These are phyloP conservation scores for Phalanger gymnotis DNA, from an alignment of 2,797 vertebrate species.

Conservation along the genomic window DNA sequence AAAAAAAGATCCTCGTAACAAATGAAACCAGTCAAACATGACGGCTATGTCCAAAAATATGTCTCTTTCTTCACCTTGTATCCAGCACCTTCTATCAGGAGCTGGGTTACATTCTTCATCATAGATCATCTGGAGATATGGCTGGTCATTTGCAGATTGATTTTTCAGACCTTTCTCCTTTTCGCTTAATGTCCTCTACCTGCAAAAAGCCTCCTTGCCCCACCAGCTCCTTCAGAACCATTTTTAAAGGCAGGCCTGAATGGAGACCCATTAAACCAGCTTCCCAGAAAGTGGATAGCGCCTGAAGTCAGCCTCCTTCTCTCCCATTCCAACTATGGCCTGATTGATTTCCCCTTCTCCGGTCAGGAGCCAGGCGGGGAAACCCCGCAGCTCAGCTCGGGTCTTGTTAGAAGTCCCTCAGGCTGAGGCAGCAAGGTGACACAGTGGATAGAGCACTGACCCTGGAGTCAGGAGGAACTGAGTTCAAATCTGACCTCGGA, in stretches of 20 bases:
- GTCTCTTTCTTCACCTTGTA: neutral
- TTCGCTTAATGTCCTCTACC: neutral
- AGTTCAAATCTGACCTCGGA: neutral
- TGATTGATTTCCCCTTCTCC: neutral
- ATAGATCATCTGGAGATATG: neutral
- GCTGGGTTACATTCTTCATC: neutral
- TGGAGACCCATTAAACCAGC: neutral
- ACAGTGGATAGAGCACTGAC: neutral
- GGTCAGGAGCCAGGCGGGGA: neutral
- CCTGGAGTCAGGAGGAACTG: neutral
- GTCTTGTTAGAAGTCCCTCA: neutral
- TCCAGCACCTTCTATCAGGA: neutral
- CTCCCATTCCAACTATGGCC: neutral
- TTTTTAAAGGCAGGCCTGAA: neutral
- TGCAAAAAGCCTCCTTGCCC: neutral
- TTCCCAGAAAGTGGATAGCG: slow-evolving; percentile 50
- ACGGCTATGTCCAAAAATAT: neutral
- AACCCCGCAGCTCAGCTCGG: neutral
- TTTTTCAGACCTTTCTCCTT: neutral
- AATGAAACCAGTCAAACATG: neutral
- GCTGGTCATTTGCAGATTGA: neutral
- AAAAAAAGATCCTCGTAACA: neutral
- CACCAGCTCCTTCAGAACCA: neutral
- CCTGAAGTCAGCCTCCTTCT: neutral
- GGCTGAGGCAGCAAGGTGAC: neutral